Evolutionary conservation across 2,888 invertebrate genomes (phyloP), one percentile per base, ranked within the genome.

Genomic region (Chrysomela aeneicollis): DNA sequence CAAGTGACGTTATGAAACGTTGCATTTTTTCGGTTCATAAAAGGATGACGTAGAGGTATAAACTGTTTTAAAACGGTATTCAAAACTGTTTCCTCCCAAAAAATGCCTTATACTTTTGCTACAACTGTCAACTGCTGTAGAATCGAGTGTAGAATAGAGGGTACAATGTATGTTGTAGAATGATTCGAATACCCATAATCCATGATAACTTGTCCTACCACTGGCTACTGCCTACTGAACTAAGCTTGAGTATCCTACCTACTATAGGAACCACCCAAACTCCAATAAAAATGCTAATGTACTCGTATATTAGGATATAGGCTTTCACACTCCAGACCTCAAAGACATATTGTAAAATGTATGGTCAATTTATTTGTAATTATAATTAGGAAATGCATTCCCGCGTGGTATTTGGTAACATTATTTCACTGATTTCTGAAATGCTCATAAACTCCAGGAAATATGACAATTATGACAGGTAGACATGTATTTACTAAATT

Each of bases 251-350:
- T 35, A 35, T n/a, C 42, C 17, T 55, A 55, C 19, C 54, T 35
- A 19, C 19, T 35, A 19, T 32, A 32, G 10, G 37, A 26, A 54
- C 54, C 54, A 55, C 54, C 54, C 54, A 55, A 42, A 55, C 22
- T 55, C 32, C 22, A 55, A 55, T 55, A 55, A 55, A 55, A 55
- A 55, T 55, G 54, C 54, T 55, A 55, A 55, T 55, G 54, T 35
- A 35, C 35, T 35, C 8, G 4, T 15, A 42, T 42, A 8, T 8
- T 10, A 42, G 3, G 42, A 8, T 42, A 42, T 42, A 42, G 42
- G 42, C 42, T 42, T 42, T 42, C 15, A 42, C 15, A 42, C 42
- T 42, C 42, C n/a, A 42, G n/a, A 15, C 35, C 42, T 42, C 1
- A 42, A 10, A 42, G 42, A 42, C 15, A 42, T 42, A 15, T 42